Conservation (phyloP, 2,113 vertebrate genomes). For the Vulpes ferrilata region DNA sequence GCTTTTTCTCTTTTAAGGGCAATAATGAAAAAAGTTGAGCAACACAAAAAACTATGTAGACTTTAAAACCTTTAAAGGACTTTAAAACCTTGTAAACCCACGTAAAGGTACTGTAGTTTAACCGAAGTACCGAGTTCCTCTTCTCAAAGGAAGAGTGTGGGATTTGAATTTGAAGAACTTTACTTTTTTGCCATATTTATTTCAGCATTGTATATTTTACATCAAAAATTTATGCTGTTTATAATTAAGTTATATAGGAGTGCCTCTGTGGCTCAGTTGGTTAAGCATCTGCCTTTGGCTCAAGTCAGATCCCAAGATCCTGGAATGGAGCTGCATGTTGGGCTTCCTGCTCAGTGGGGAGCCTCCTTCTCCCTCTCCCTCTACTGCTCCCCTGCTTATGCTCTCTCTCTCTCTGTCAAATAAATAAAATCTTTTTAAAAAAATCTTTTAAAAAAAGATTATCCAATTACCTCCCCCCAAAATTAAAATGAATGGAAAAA, state of each 20-base stretch:
- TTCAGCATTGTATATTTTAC: conserved; percentile 33
- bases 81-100: neutral
- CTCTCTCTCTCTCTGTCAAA: no score
- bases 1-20: neutral
- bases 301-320: no score
- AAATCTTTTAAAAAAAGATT: neutral
- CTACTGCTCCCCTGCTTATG: no score
- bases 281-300: no score
- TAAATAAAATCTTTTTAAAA: no score
- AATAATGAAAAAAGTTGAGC: conserved; percentile 11
- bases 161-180: conserved; percentile 22
- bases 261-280: no score
- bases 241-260: neutral
- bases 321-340: no score
- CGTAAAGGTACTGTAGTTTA: neutral
- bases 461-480: neutral
- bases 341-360: no score
- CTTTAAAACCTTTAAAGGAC: neutral
- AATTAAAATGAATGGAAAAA: neutral
- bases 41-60: neutral
- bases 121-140: no score
- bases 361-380: no score
- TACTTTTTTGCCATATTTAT: neutral
- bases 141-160: neutral
- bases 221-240: neutral